Percentiles rank a stretch among this genome's conserved stretches.
These are phyloP conservation scores for Montipora capitata DNA, from an alignment of 92 coral and sea anemone genomes.

Conservation along the genomic window DNA sequence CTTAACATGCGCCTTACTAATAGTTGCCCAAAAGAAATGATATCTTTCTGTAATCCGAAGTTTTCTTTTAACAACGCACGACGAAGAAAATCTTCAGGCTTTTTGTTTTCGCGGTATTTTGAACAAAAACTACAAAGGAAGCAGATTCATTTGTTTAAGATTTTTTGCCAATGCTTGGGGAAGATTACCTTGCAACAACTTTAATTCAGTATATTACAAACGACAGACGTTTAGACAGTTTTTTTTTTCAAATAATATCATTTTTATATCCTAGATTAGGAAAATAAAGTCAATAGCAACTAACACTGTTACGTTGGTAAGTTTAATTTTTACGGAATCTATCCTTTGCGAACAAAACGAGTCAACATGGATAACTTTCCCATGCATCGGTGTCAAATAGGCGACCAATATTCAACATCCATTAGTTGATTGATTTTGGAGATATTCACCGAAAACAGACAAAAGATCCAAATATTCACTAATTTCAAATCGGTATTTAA, in stretches of 20 bases:
- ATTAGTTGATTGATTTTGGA: constrained; percentile 1
- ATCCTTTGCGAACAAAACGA: not conserved
- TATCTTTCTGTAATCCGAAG: no score
- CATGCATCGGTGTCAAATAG: not conserved
- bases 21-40: no score
- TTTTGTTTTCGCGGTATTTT: not conserved
- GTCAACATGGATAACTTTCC: no score
- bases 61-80: no score
- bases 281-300: not conserved
- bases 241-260: not conserved
- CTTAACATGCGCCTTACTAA: no score
- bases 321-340: not conserved
- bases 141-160: not conserved
- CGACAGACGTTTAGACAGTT: not conserved
- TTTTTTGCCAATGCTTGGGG: not conserved
- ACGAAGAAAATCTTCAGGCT: not conserved
- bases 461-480: not conserved
- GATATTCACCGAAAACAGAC: constrained; percentile 17
- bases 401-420: not conserved
- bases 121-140: not conserved
- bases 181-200: not conserved
- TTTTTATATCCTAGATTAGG: not conserved
- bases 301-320: not conserved
- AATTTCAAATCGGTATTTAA: constrained; percentile 1
- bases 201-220: not conserved